Conservation (phyloP, 2,113 vertebrate genomes). For the Micronisus gabar region DNA sequence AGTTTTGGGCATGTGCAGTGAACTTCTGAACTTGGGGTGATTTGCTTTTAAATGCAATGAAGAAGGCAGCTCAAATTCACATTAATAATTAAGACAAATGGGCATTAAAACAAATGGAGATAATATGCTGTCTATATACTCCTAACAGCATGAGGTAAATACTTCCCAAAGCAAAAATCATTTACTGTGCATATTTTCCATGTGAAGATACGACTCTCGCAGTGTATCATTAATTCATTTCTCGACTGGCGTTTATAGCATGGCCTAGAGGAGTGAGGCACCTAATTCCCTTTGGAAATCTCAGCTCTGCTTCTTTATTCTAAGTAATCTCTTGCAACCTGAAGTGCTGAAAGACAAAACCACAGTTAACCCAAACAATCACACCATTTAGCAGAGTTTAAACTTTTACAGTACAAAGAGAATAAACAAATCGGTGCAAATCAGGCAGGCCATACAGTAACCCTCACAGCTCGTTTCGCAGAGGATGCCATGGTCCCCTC, state of each 20-base stretch:
- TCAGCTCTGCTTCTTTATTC: background rate
- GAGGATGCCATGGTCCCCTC: background rate
- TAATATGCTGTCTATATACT: constrained; percentile 52
- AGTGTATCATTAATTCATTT: constrained; percentile 8
- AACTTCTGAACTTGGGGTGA: constrained; percentile 73
- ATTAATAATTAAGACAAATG: constrained; percentile 70
- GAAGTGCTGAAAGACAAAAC: background rate
- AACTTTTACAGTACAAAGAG: background rate
- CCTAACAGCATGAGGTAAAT: constrained; percentile 53
- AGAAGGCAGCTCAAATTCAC: constrained; percentile 42
- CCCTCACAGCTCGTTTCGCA: background rate
- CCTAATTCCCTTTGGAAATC: background rate
- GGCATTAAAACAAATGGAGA: constrained; percentile 75
- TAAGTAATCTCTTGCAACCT: background rate
- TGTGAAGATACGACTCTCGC: background rate
- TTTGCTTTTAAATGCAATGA: constrained; percentile 11
- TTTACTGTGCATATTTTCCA: constrained; percentile 15
- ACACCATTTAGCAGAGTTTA: background rate
- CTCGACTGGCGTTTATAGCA: background rate
- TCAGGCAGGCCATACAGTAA: background rate
- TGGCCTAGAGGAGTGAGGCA: background rate
- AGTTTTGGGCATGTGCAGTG: constrained; percentile 48
- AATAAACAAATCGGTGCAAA: background rate
- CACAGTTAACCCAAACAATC: background rate
- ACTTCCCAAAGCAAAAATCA: constrained; percentile 14